Percentiles rank a stretch among this genome's conserved stretches.
Conservation (phyloP, 1,140 invertebrate genomes). For the Orius insidiosus region DNA sequence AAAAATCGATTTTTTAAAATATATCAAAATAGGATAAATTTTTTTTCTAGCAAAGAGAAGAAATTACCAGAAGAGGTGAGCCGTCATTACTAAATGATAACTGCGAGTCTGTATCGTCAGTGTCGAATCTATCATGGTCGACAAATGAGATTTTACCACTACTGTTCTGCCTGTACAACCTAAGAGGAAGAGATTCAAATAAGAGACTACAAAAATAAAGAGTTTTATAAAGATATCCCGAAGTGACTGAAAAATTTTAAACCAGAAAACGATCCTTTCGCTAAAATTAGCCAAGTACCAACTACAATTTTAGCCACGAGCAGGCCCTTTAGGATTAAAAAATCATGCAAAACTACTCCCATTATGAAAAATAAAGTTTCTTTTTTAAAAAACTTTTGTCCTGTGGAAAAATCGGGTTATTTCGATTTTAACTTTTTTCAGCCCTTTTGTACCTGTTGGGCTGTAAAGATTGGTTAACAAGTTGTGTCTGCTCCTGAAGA, state of each 20-base stretch:
- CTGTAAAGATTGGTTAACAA: conserved; percentile 27
- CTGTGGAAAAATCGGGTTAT: too few species aligned
- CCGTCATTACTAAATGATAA: conserved; percentile 56
- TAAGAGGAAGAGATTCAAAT: conserved; percentile 3
- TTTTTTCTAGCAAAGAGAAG: background rate
- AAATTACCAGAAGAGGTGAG: conserved; percentile 41
- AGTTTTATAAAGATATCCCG: too few species aligned
- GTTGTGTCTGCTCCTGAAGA: conserved; percentile 33
- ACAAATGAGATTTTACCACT: conserved; percentile 29
- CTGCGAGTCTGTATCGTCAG: conserved; percentile 52
- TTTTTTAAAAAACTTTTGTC: too few species aligned
- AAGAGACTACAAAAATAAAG: too few species aligned
- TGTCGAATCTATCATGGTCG: conserved; percentile 32
- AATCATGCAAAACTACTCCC: too few species aligned
- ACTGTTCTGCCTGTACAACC: conserved; percentile 26
- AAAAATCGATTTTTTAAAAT: background rate
- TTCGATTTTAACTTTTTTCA: background rate
- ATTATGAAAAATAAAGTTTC: too few species aligned
- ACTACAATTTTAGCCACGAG: too few species aligned
- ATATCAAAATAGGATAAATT: background rate
- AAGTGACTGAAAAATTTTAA: background rate
- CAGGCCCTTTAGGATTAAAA: too few species aligned
- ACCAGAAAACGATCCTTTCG: too few species aligned
- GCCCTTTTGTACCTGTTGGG: conserved; percentile 16
- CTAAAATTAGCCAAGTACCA: too few species aligned